Base-by-base conservation (phyloP, 2,113 vertebrate species). In the Stomatorhinus ivindoensis region DNA sequence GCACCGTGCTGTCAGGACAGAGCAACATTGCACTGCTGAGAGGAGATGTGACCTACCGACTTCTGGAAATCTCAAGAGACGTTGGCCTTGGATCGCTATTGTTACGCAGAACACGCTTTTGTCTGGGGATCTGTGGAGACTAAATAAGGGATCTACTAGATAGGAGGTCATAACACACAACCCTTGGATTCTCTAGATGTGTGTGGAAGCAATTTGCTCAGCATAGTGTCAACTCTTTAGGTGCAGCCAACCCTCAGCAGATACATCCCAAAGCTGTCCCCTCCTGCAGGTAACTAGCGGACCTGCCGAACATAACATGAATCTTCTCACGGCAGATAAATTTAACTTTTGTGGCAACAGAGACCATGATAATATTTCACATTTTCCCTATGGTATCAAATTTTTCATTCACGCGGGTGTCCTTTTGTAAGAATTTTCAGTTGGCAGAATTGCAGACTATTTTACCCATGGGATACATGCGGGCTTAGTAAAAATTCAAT, bases 281-380 rank as follows among this genome's bases (percentile, higher is more conserved):
- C 61, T 11, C 27, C 61, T 31, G 61, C 27, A 69, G 61, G 61
- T n/a, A 42, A 42, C 73, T 19, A 19, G 15, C 2, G 1, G 31
- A 19, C n/a, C 7, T 19, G 87, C 73, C 39, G 85, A 87, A 88
- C 53, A 89, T 42, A 89, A 80, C 86, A 80, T 58, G 35, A 48
- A n/a, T 86, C 47, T 80, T 35, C 11, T 31, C 44, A 24, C 2
- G 39, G 39, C 31, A 89, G 83, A 85, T 65, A 46, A 13, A 86
- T 89, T 69, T 31, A 58, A 15, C 9, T 24, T 58, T 84, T 86
- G 55, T 1, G 17, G 82, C 82, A 86, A 5, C 13, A 47, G n/a
- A 44, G 15, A 44, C 39, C 2, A 13, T 47, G 73, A 17, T 58
- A 17, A 61, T 44, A 89, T 85, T 89, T 84, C 48, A 89, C 13